phyloP scores from a whole-genome alignment of 2,113 vertebrate genomes.

The Mus musculus region DNA sequence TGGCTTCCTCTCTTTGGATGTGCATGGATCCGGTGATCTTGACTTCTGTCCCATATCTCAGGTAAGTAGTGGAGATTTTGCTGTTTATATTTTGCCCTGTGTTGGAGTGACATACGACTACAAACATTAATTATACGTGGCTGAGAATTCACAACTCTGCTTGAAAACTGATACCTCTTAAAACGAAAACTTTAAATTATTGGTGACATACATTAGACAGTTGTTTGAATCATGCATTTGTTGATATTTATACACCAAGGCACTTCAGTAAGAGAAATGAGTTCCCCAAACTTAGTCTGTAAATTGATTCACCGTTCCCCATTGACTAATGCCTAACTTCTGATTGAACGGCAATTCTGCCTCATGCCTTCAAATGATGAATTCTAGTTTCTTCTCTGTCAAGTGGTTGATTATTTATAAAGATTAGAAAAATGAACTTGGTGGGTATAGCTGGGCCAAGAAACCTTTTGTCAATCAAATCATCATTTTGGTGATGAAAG shows the following conservation, averaged over 20 bases:
- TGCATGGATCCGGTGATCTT: constrained; percentile 44
- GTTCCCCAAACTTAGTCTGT: constrained; percentile 47
- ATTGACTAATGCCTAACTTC: constrained; percentile 2
- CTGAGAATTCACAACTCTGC: constrained; percentile 74
- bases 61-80: constrained; percentile 75
- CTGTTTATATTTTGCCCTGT: constrained; percentile 66
- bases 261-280: constrained; percentile 38
- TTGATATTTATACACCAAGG: constrained; percentile 40
- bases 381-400: neutral
- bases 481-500: neutral
- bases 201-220: neutral
- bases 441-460: neutral
- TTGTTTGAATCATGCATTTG: constrained; percentile 51
- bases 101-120: constrained; percentile 17
- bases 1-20: constrained; percentile 69
- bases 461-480: constrained; percentile 40
- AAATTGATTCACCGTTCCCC: constrained; percentile 41
- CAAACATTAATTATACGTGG: constrained; percentile 25
- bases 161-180: constrained; percentile 71
- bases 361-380: constrained; percentile 28
- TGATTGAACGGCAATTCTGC: constrained; percentile 6
- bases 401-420: constrained; percentile 30
- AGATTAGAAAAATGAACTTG: constrained; percentile 45
- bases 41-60: constrained; percentile 64
- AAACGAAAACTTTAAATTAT: constrained; percentile 66